Evolutionary conservation across 1,140 invertebrate species (phyloP).

Genomic region (Zaprionus camerounensis): DNA sequence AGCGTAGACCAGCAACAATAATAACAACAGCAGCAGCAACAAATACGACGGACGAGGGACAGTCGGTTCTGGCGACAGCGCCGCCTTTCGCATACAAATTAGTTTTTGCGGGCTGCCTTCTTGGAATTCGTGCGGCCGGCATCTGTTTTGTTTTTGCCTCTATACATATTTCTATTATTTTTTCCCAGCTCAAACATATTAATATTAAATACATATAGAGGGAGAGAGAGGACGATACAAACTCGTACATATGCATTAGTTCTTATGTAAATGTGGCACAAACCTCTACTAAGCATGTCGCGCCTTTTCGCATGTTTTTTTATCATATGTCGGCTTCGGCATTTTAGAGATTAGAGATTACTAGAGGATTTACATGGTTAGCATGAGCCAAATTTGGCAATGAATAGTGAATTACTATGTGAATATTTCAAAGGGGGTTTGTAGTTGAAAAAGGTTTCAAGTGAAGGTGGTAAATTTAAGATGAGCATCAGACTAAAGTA

Average conservation of each 20-base stretch:
- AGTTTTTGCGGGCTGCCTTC: slow-evolving; percentile 61
- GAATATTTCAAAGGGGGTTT: background rate
- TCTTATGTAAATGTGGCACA: slow-evolving; percentile 33
- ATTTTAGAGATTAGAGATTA: slow-evolving; percentile 34
- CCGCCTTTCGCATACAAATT: slow-evolving; percentile 75
- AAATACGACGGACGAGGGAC: slow-evolving; percentile 40
- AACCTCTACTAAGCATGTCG: background rate
- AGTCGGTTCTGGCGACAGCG: slow-evolving; percentile 57
- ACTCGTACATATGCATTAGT: slow-evolving; percentile 48
- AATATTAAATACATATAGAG: slow-evolving; percentile 67
- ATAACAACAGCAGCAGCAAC: slow-evolving; percentile 22
- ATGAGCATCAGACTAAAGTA: background rate
- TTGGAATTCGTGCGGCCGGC: slow-evolving; percentile 8
- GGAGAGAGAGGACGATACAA: slow-evolving; percentile 17
- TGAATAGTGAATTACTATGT: background rate
- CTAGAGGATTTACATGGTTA: slow-evolving; percentile 9
- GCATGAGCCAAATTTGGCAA: background rate
- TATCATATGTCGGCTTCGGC: slow-evolving; percentile 3
- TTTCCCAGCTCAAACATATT: slow-evolving; percentile 54
- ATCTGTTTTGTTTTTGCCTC: slow-evolving; percentile 37
- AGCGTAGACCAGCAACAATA: slow-evolving; percentile 46
- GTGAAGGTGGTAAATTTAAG: background rate
- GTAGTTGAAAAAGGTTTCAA: slow-evolving; percentile 18
- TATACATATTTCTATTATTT: slow-evolving; percentile 11
- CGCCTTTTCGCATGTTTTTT: slow-evolving; percentile 1